A percentile compares a stretch with the other conserved stretches of the same genome.
These are phyloP conservation scores for Apogon hyalosoma DNA, from an alignment of 2,797 vertebrate genomes.

Conservation along the genomic window DNA sequence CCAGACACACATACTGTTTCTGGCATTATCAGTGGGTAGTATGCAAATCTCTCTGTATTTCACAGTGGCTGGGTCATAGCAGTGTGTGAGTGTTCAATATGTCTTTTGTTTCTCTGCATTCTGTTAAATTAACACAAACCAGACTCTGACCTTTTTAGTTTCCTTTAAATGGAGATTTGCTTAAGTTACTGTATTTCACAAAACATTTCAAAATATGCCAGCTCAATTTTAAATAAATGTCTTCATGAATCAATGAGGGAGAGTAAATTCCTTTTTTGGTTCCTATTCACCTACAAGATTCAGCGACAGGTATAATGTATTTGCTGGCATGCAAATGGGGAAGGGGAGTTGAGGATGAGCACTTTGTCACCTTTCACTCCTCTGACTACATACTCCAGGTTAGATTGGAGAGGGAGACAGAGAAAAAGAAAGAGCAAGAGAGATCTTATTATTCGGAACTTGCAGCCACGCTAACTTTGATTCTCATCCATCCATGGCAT, in stretches of 20 bases:
- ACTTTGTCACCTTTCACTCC: conserved; percentile 51
- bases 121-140: too few species aligned
- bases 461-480: conserved; percentile 96
- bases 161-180: conserved; percentile 49
- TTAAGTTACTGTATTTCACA: conserved; percentile 32
- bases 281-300: conserved; percentile 56
- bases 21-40: conserved; percentile 35
- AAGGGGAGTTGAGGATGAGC: conserved; percentile 8
- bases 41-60: conserved; percentile 52
- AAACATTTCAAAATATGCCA: conserved; percentile 61
- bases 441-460: conserved; percentile 96
- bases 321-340: conserved; percentile 86
- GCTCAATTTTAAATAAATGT: conserved; percentile 32
- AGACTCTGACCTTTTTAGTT: conserved; percentile 40
- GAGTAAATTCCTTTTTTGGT: conserved; percentile 69
- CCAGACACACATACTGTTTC: too few species aligned
- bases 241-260: not conserved
- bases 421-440: conserved; percentile 27
- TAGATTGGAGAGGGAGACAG: conserved; percentile 19
- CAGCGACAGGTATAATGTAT: conserved; percentile 90
- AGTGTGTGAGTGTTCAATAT: conserved; percentile 4
- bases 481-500: conserved; percentile 96
- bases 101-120: not conserved
- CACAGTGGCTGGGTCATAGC: conserved; percentile 12
- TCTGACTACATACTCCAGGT: conserved; percentile 55